Percentiles rank a stretch among this genome's conserved stretches.
Conservation (phyloP, 2,113 vertebrate species). For the Dendrocopos noguchii region DNA sequence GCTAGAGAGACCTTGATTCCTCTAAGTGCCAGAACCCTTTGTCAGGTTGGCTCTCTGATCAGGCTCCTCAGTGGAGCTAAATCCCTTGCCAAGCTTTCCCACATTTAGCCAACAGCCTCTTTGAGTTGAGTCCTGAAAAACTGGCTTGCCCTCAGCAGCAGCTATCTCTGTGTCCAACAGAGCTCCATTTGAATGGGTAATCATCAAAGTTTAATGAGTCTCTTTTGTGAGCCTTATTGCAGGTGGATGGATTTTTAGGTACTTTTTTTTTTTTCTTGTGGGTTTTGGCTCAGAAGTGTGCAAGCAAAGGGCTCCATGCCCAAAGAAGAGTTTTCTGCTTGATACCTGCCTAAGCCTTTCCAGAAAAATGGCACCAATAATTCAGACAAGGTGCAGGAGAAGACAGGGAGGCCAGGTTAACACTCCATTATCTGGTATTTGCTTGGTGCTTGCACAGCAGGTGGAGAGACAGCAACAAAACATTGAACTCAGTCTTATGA, state of each 20-base stretch:
- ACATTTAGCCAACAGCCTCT: constrained; percentile 47
- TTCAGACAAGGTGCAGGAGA: background rate
- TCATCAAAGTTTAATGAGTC: constrained; percentile 53
- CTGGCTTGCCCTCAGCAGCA: constrained; percentile 58
- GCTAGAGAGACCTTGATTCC: constrained; percentile 61
- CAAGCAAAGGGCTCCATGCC: background rate
- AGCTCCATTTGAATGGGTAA: constrained; percentile 57
- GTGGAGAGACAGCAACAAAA: background rate
- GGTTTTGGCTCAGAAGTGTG: constrained; percentile 25
- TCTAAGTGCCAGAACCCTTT: constrained; percentile 58
- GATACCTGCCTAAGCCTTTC: background rate
- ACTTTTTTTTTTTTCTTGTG: background rate
- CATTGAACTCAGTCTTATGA: background rate
- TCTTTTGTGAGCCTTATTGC: constrained; percentile 33
- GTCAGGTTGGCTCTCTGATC: constrained; percentile 61
- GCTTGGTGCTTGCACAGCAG: background rate
- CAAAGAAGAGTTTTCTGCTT: background rate
- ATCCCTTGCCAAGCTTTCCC: constrained; percentile 59
- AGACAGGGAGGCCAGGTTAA: background rate
- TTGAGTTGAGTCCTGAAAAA: constrained; percentile 64
- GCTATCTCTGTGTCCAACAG: constrained; percentile 47
- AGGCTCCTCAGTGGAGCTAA: constrained; percentile 26
- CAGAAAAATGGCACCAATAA: background rate
- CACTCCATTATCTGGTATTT: background rate
- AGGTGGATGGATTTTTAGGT: constrained; percentile 29